Evolutionary conservation across 2,888 invertebrate genomes (phyloP).

Genomic region (Rapana venosa): DNA sequence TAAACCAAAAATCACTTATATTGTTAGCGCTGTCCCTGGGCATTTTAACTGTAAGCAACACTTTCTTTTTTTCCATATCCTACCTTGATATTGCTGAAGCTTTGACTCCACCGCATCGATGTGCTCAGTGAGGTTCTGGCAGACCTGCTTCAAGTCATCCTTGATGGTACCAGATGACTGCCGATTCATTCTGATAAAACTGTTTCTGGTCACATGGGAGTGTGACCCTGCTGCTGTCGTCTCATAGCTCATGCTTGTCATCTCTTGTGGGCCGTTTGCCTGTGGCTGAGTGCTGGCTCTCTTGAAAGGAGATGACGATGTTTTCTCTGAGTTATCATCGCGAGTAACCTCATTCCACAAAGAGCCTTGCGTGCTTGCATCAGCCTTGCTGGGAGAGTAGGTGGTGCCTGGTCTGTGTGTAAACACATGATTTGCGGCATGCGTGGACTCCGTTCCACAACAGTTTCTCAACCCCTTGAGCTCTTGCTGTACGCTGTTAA

Average conservation of each 20-base stretch:
- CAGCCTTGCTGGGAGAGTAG: too few species aligned
- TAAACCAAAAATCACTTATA: too few species aligned
- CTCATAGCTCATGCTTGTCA: too few species aligned
- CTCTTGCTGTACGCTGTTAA: not conserved
- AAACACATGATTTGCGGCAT: not conserved
- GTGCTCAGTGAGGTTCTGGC: not conserved
- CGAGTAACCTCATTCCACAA: too few species aligned
- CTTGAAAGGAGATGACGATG: too few species aligned
- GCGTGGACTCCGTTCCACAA: not conserved
- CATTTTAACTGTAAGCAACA: not conserved
- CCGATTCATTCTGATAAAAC: not conserved
- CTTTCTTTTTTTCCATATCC: not conserved
- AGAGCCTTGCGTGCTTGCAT: too few species aligned
- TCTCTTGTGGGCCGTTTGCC: not conserved
- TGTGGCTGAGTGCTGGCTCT: not conserved
- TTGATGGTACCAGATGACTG: not conserved
- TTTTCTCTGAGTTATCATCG: too few species aligned
- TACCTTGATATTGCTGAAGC: not conserved
- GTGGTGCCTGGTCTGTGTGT: not conserved
- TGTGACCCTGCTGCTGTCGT: not conserved
- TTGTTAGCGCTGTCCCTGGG: too few species aligned
- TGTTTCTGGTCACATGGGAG: not conserved
- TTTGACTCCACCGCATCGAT: not conserved
- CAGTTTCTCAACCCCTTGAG: not conserved
- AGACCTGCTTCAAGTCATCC: not conserved